A percentile compares a stretch with the other conserved stretches of the same genome.
These are phyloP conservation scores for Oncorhynchus gorbuscha DNA, from an alignment of 2,113 vertebrate species.

Conservation along the genomic window DNA sequence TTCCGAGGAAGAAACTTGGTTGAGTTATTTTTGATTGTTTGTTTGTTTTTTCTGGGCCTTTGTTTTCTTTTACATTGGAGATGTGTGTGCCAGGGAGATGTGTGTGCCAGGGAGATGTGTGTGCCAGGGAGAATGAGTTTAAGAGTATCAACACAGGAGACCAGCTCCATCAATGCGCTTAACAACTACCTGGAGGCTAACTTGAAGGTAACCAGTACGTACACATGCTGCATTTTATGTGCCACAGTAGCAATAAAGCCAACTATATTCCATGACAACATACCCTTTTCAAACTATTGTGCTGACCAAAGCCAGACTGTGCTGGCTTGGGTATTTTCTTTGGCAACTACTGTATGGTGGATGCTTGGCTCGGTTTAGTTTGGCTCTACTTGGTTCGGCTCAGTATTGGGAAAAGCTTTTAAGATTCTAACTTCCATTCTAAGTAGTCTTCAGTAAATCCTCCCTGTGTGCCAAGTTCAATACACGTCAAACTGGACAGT, in stretches of 20 bases:
- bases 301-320: too few relatives aligned
- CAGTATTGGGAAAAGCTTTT: too few relatives aligned
- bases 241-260: background rate
- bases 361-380: too few relatives aligned
- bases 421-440: too few relatives aligned
- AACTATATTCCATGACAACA: too few relatives aligned
- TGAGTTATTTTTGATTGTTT: background rate
- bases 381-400: too few relatives aligned
- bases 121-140: conserved; percentile 86
- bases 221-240: too few relatives aligned
- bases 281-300: background rate
- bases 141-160: conserved; percentile 90
- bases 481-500: too few relatives aligned
- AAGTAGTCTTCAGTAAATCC: too few relatives aligned
- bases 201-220: conserved; percentile 75
- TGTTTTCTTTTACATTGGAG: conserved; percentile 77
- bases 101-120: conserved; percentile 96
- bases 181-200: conserved; percentile 93
- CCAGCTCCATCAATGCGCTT: conserved; percentile 87
- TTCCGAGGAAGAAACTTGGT: background rate
- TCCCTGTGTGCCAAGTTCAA: too few relatives aligned
- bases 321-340: too few relatives aligned
- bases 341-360: too few relatives aligned
- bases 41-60: background rate
- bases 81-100: conserved; percentile 89